Percentiles rank a stretch among this genome's conserved stretches.
These are phyloP conservation scores for Drosophila kanekoi DNA, from an alignment of 2,888 invertebrate genomes.

Conservation along the genomic window DNA sequence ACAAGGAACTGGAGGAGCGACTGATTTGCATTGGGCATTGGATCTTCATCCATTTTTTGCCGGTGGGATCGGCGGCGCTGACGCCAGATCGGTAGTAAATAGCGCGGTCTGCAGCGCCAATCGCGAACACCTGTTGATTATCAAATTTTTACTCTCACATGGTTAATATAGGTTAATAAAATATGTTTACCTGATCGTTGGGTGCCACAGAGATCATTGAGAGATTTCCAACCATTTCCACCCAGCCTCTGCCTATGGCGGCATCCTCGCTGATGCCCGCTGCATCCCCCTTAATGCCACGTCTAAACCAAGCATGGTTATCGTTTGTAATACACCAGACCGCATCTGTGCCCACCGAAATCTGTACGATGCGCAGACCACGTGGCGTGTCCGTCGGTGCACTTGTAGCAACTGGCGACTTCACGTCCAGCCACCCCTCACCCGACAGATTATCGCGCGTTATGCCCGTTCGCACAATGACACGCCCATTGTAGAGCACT, in stretches of 20 bases:
- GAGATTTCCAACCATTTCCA: constrained; percentile 95
- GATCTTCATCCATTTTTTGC: constrained; percentile 93
- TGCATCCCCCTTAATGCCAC: constrained; percentile 89
- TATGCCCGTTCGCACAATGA: constrained; percentile 93
- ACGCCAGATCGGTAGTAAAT: constrained; percentile 93
- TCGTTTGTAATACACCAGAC: constrained; percentile 92
- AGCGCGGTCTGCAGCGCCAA: constrained; percentile 92
- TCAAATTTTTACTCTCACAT: background rate
- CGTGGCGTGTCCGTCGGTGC: constrained; percentile 80
- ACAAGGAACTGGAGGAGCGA: constrained; percentile 92
- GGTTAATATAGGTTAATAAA: too few relatives aligned
- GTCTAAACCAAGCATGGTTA: constrained; percentile 94
- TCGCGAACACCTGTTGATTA: constrained; percentile 87
- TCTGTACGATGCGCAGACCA: constrained; percentile 88
- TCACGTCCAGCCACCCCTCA: constrained; percentile 92
- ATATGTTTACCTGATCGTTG: constrained; percentile 90
- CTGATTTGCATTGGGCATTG: constrained; percentile 93
- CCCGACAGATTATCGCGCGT: constrained; percentile 89
- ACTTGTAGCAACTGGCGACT: constrained; percentile 87
- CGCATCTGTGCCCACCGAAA: constrained; percentile 93
- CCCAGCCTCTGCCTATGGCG: constrained; percentile 94
- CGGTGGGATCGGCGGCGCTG: constrained; percentile 90
- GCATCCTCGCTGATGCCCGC: constrained; percentile 91
- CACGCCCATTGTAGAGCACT: constrained; percentile 92
- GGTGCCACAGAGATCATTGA: constrained; percentile 92